These are phyloP conservation scores for Hypomecis punctinalis DNA, from an alignment of 2,888 invertebrate species.

Conservation along the genomic window DNA sequence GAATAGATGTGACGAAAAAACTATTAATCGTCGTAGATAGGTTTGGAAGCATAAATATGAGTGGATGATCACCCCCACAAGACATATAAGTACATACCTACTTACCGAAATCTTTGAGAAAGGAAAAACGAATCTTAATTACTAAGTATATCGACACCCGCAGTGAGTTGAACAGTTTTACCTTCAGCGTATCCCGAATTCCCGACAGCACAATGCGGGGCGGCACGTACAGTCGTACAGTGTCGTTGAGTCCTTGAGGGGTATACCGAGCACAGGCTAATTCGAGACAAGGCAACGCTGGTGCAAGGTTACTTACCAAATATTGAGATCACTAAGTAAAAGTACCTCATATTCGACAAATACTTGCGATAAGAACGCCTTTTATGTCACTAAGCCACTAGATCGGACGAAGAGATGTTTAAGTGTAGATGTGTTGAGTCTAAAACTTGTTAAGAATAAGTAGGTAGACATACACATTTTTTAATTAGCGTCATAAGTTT, in stretches of 20 bases:
- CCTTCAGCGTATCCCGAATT: not conserved
- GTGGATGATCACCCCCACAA: no score
- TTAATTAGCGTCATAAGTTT: no score
- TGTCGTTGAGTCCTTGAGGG: conserved; percentile 5
- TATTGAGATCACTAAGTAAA: no score
- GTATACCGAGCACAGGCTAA: conserved; percentile 4
- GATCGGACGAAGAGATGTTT: no score
- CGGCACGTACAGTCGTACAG: not conserved
- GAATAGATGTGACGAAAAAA: no score
- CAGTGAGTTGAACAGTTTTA: not conserved
- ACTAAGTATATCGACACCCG: not conserved
- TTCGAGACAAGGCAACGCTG: conserved; percentile 3
- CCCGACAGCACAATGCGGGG: not conserved
- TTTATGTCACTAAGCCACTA: not conserved
- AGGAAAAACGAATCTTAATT: not conserved
- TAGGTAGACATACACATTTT: no score
- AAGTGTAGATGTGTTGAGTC: no score
- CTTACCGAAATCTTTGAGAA: not conserved
- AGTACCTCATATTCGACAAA: no score
- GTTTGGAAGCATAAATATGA: no score
- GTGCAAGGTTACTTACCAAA: not conserved
- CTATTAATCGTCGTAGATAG: no score
- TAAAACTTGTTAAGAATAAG: no score
- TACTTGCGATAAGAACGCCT: not conserved
- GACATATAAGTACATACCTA: not conserved